phyloP scores from a whole-genome alignment of 2,113 vertebrate genomes.

The Shinisaurus crocodilurus region DNA sequence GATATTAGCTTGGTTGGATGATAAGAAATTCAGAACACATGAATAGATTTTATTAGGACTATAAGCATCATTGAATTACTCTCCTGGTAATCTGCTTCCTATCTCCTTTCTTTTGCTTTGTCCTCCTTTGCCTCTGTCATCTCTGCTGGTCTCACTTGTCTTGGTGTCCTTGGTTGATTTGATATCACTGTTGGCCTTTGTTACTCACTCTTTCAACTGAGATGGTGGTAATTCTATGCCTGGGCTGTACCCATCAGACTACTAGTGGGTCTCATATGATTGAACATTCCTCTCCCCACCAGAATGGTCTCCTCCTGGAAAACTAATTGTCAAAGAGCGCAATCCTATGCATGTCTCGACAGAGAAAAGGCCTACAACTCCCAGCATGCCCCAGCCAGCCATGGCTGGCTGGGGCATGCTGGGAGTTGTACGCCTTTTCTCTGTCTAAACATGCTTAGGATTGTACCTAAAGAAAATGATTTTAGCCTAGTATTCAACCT shows the following conservation, averaged over 20 bases:
- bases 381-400: too few species aligned
- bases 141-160: neutral
- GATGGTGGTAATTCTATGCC: neutral
- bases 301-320: neutral
- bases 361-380: too few species aligned
- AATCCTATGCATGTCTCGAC: too few species aligned
- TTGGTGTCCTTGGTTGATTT: neutral
- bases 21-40: neutral
- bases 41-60: neutral
- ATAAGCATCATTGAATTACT: neutral
- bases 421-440: too few species aligned
- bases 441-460: too few species aligned
- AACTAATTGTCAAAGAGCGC: too few species aligned
- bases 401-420: too few species aligned
- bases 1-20: slow-evolving; percentile 5
- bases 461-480: neutral
- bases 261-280: neutral
- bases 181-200: neutral
- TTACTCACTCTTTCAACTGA: neutral
- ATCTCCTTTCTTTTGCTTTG: neutral
- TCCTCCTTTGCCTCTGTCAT: neutral
- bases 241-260: neutral
- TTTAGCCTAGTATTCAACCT: neutral
- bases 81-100: neutral
- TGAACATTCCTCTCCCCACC: neutral